Conservation (phyloP, 2,797 vertebrate species). For the Macrochelys suwanniensis region DNA sequence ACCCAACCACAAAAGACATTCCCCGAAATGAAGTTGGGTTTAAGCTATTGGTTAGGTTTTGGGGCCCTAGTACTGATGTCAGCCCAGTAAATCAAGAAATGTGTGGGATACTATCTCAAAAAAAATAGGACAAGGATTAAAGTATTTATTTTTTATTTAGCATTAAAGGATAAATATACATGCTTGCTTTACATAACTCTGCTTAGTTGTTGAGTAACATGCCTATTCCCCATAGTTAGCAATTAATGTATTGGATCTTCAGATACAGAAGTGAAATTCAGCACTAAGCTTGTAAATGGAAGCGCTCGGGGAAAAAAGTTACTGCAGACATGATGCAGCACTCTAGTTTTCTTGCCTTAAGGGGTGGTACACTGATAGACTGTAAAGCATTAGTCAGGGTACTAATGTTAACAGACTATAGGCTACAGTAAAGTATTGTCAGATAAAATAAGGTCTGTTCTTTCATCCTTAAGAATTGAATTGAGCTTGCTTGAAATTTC, state of each 20-base stretch:
- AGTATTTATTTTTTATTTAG: background rate
- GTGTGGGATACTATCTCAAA: background rate
- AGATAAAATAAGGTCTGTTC: background rate
- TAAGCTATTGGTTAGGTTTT: background rate
- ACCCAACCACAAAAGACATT: background rate
- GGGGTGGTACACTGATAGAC: background rate
- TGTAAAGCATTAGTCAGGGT: background rate
- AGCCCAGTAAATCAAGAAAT: background rate
- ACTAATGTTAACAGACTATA: background rate
- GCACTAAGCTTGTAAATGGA: background rate
- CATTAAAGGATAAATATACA: background rate
- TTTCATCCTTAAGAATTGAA: background rate
- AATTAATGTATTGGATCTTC: background rate
- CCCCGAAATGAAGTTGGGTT: background rate
- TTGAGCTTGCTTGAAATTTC: background rate
- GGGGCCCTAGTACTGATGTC: background rate
- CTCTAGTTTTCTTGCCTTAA: background rate
- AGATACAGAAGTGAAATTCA: background rate
- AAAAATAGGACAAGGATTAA: background rate
- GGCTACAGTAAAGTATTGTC: background rate
- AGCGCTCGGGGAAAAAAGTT: background rate
- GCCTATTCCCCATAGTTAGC: background rate
- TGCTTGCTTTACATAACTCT: background rate
- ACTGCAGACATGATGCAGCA: background rate
- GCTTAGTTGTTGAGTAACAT: background rate